Evolutionary conservation across 2,888 invertebrate genomes (phyloP).

Genomic region (Diabrotica balteata): DNA sequence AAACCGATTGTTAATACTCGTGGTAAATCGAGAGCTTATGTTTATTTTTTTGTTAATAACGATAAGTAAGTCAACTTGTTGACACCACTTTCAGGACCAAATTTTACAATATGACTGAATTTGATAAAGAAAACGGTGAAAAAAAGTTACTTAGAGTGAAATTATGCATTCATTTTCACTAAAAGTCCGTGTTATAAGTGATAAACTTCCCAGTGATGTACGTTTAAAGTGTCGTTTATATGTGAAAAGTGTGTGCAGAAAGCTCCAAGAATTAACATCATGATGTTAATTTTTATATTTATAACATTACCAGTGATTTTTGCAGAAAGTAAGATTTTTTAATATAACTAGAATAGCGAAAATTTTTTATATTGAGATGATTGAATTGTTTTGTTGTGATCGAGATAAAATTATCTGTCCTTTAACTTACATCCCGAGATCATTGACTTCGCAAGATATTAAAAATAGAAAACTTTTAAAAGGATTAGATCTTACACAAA

Average conservation of each 20-base stretch:
- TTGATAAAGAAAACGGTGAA: constrained; percentile 17
- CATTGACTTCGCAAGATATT: constrained; percentile 20
- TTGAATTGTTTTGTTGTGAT: constrained; percentile 9
- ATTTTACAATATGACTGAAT: constrained; percentile 18
- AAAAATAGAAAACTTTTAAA: constrained; percentile 23
- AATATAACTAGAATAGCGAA: constrained; percentile 5
- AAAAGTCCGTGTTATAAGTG: constrained; percentile 10
- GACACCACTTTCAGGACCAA: constrained; percentile 6
- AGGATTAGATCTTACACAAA: too few relatives aligned
- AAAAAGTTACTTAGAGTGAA: constrained; percentile 8
- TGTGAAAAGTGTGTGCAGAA: constrained; percentile 16
- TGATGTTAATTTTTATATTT: constrained; percentile 26
- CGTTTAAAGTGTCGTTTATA: constrained; percentile 13
- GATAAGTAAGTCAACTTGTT: constrained; percentile 20
- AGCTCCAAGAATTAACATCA: constrained; percentile 21
- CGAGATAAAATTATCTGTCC: constrained; percentile 17
- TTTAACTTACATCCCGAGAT: constrained; percentile 6
- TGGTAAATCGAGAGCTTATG: constrained; percentile 6
- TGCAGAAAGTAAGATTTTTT: constrained; percentile 21
- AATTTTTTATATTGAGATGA: constrained; percentile 6
- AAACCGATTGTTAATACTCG: background rate
- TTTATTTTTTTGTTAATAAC: constrained; percentile 6
- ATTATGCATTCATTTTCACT: constrained; percentile 14
- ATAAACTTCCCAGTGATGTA: constrained; percentile 17
- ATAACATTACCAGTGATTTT: constrained; percentile 17